Conservation (phyloP, 2,797 vertebrate genomes). For the Chloroceryle amazona region DNA sequence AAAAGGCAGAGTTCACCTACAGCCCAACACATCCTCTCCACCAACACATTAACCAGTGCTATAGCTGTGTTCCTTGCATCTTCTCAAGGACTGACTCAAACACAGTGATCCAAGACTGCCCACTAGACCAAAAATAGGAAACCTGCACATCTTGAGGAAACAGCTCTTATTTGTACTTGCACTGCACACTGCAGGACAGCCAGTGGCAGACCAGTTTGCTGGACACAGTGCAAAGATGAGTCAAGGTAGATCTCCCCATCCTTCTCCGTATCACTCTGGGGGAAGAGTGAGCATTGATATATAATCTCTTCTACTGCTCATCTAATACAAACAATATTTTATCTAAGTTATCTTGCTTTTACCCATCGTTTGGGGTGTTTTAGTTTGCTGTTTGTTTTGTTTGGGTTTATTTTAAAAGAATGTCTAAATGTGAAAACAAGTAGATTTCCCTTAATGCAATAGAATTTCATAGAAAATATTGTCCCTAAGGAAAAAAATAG, state of each 20-base stretch:
- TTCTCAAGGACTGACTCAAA: neutral
- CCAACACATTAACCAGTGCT: rapidly evolving
- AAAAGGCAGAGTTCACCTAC: neutral
- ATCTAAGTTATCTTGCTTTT: neutral
- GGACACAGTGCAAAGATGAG: neutral
- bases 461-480: slow-evolving; percentile 35
- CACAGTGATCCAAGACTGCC: neutral
- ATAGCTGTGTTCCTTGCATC: too few species aligned
- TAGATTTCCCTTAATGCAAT: neutral
- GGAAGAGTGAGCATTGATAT: neutral
- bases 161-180: neutral
- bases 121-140: neutral
- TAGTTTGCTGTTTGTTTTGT: too few species aligned
- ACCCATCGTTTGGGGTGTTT: neutral
- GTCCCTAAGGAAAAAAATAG: neutral
- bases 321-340: neutral
- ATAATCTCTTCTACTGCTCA: neutral
- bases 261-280: neutral
- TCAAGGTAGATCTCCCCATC: neutral
- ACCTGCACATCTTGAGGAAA: rapidly evolving
- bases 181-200: neutral
- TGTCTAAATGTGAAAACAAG: neutral
- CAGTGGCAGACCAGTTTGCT: neutral
- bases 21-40: neutral
- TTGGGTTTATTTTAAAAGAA: neutral